Percentiles rank a stretch among this genome's conserved stretches.
Evolutionary conservation across 2,888 invertebrate genomes (phyloP).

Genomic region (Cryptocheilus praepositus): DNA sequence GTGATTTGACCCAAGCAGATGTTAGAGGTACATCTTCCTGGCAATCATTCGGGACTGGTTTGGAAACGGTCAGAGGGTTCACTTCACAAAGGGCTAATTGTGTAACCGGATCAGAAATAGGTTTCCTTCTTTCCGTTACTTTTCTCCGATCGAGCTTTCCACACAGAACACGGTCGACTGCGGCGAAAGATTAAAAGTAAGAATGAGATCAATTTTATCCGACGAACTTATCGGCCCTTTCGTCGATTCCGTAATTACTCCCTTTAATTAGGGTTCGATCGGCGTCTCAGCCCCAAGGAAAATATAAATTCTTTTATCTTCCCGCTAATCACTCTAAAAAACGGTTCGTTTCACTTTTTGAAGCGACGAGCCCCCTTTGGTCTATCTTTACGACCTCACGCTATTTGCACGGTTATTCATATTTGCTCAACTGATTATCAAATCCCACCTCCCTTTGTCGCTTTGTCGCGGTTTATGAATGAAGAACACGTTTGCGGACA

Average conservation of each 20-base stretch:
- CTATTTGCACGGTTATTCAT: constrained; percentile 17
- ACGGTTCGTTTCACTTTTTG: too few species aligned
- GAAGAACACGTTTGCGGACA: too few species aligned
- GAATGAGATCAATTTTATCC: constrained; percentile 38
- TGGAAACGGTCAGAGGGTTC: constrained; percentile 16
- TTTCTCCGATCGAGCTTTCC: constrained; percentile 7
- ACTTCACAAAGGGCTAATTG: constrained; percentile 58
- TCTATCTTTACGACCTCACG: constrained; percentile 26
- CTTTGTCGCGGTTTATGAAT: too few species aligned
- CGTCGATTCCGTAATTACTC: constrained; percentile 37
- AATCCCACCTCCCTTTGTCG: too few species aligned
- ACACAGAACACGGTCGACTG: neutral
- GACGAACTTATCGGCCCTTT: constrained; percentile 23
- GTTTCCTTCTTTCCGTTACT: constrained; percentile 19
- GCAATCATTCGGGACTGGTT: constrained; percentile 15
- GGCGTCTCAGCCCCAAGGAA: neutral
- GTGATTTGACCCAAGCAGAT: constrained; percentile 38
- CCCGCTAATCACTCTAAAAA: neutral
- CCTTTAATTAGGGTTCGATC: constrained; percentile 32
- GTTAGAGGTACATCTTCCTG: constrained; percentile 46
- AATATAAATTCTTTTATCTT: constrained; percentile 32
- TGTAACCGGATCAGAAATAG: constrained; percentile 26
- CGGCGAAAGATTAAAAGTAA: constrained; percentile 25
- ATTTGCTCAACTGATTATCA: neutral
- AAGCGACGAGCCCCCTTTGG: neutral